Conservation (phyloP, 2,797 vertebrate species). For the Lates japonicus region DNA sequence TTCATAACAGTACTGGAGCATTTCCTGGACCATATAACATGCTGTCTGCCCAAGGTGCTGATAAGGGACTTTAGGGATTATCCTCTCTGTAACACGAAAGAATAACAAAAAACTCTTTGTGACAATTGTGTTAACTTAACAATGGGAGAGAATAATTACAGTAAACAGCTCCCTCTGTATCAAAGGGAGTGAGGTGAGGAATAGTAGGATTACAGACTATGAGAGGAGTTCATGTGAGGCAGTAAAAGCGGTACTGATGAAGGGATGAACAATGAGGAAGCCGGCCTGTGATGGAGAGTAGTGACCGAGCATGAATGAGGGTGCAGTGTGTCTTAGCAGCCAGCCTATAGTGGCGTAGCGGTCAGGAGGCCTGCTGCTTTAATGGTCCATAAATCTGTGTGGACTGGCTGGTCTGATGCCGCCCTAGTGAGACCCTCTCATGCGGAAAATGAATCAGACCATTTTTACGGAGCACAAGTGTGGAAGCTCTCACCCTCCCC, state of each 20-base stretch:
- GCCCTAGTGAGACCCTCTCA: slow-evolving; percentile 94
- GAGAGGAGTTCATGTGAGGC: slow-evolving; percentile 72
- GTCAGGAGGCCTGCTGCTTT: slow-evolving; percentile 94
- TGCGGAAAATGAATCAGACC: slow-evolving; percentile 96
- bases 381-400: slow-evolving; percentile 98
- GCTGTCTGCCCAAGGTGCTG: slow-evolving; percentile 10
- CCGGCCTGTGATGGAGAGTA: slow-evolving; percentile 69
- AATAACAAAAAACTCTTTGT: slow-evolving; percentile 28
- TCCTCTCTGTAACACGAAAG: slow-evolving; percentile 35
- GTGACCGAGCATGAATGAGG: slow-evolving; percentile 77
- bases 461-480: slow-evolving; percentile 91
- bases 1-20: slow-evolving; percentile 43
- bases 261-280: slow-evolving; percentile 77
- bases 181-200: slow-evolving; percentile 44
- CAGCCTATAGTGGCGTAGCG: slow-evolving; percentile 79
- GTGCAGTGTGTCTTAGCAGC: slow-evolving; percentile 77
- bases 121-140: slow-evolving; percentile 31
- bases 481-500: slow-evolving; percentile 82
- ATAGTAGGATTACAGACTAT: slow-evolving; percentile 66
- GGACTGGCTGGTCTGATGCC: slow-evolving; percentile 89
- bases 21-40: slow-evolving; percentile 48
- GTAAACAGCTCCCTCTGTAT: slow-evolving; percentile 41
- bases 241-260: slow-evolving; percentile 76
- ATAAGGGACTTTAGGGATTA: slow-evolving; percentile 30
- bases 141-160: slow-evolving; percentile 39